Conservation (phyloP, 2,888 invertebrate species). For the Rapana venosa region DNA sequence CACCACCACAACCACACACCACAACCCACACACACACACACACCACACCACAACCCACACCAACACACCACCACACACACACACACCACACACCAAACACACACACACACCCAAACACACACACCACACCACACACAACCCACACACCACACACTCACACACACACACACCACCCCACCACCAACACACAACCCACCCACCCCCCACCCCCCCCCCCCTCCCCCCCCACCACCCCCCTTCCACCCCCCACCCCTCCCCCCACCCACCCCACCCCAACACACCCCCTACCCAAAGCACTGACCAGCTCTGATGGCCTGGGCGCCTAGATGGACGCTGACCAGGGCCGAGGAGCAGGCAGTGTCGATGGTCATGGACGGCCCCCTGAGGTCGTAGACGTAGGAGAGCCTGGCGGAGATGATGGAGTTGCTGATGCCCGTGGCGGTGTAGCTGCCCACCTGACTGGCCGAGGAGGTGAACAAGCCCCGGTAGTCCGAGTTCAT, state of each 20-base stretch:
- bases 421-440: conserved; percentile 30
- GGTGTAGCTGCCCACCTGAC: conserved; percentile 52
- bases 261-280: no score
- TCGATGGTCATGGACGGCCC: conserved; percentile 62
- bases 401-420: conserved; percentile 33
- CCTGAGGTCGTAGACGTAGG: conserved; percentile 34
- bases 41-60: no score
- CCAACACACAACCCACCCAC: not conserved
- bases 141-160: no score
- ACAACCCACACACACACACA: not conserved
- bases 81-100: no score
- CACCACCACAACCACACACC: no score
- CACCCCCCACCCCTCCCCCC: not conserved
- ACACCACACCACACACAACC: no score
- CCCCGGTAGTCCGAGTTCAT: conserved; percentile 48
- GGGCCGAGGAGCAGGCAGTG: conserved; percentile 62
- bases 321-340: conserved; percentile 65
- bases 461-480: conserved; percentile 40
- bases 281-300: not conserved
- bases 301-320: conserved; percentile 25
- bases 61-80: no score
- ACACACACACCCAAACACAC: no score
- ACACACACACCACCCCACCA: no score
- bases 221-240: not conserved
- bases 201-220: not conserved